phyloP scores from a whole-genome alignment of 2,797 vertebrate genomes.

The Hydrocynus forskahlii region DNA sequence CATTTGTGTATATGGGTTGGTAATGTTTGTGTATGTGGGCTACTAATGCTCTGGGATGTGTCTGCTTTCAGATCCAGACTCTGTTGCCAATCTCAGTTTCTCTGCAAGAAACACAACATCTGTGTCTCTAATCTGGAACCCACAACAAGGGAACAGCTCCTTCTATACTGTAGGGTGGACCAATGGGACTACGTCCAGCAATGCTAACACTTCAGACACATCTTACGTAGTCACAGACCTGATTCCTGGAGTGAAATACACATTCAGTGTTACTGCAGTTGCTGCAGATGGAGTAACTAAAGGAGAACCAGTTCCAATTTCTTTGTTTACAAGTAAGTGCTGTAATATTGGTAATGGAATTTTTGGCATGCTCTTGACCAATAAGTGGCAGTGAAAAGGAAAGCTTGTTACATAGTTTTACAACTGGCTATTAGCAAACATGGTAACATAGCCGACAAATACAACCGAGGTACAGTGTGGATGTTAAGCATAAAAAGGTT shows the following conservation, averaged over 20 bases:
- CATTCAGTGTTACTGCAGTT: conserved; percentile 40
- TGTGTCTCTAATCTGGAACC: conserved; percentile 19
- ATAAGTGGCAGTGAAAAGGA: too few relatives aligned
- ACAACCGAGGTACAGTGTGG: too few relatives aligned
- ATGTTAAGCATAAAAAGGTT: too few relatives aligned
- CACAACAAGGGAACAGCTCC: neutral
- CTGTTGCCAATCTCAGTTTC: neutral
- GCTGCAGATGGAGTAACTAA: conserved; percentile 9
- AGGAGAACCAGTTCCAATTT: neutral
- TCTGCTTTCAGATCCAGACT: neutral
- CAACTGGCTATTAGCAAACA: too few relatives aligned
- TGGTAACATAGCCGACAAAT: too few relatives aligned
- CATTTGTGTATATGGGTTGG: neutral
- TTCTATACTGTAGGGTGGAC: conserved; percentile 5
- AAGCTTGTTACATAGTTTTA: too few relatives aligned
- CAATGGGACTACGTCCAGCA: neutral
- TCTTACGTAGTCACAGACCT: conserved; percentile 24
- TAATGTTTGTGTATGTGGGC: neutral
- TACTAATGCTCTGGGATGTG: neutral
- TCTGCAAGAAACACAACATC: neutral
- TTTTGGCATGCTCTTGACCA: too few relatives aligned
- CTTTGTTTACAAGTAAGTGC: conserved; percentile 44
- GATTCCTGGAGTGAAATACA: conserved; percentile 39
- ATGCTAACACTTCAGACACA: rapidly evolving
- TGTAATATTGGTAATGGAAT: neutral